Evolutionary conservation across 1,140 invertebrate genomes (phyloP), one percentile per base, ranked within the genome.

Genomic region (Globodera ellingtonae): DNA sequence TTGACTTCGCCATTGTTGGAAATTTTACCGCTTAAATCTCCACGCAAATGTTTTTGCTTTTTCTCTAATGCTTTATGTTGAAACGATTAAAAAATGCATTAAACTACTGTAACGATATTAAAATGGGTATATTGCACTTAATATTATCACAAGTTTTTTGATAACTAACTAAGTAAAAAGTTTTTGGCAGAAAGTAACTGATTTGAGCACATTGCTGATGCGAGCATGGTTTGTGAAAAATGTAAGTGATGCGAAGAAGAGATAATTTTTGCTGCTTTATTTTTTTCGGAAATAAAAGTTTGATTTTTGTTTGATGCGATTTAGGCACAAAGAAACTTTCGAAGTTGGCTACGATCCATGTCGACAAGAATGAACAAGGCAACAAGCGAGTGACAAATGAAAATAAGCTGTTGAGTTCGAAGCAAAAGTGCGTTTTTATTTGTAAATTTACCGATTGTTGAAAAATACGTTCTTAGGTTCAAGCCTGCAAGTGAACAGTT

Each of bases 281-380:
- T n/a, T n/a, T n/a, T n/a, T n/a, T n/a, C n/a, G n/a, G n/a, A n/a
- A n/a, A n/a, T n/a, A n/a, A n/a, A n/a, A n/a, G n/a, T n/a, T 8
- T 59, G 44, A 52, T n/a, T 52, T 77, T 6, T 78, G 10, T 9
- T 59, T 46, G 2, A 52, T 46, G 15, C 18, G 8, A 72, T 81
- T 82, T 71, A 82, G 81, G 81, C 67, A 81, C 75, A 2, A 71
- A 62, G 21, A 83, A 83, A 46, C 72, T 83, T 4, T 66, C 75
- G 21, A 82, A 83, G 71, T 75, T 84, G 18, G 83, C 83, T 18
- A 84, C 83, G 15, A 76, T 84, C 5, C 73, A 84, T 62, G 56
- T 78, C 13, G 70, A 76, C 24, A 78, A 82, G 67, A 50, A 69
- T 73, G 65, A 46, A 8, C 15, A 7, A 9, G 73, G 67, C 8